phyloP scores from a whole-genome alignment of 2,113 vertebrate genomes.

The Cephalophus harveyi region DNA sequence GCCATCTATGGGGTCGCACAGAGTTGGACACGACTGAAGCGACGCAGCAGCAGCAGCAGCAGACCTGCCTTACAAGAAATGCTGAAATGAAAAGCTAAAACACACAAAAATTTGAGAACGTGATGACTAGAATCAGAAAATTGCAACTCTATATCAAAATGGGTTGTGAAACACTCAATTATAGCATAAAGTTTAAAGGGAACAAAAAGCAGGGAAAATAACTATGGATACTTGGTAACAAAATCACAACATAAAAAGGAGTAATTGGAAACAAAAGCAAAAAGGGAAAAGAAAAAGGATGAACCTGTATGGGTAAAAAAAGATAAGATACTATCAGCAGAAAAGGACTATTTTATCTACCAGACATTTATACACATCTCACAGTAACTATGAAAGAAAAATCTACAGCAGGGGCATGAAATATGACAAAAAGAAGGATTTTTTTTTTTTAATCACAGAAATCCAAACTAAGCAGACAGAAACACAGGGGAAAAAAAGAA shows the following conservation, averaged over 20 bases:
- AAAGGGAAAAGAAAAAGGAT: background rate
- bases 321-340: background rate
- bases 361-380: background rate
- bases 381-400: background rate
- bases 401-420: background rate
- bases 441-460: background rate
- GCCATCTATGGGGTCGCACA: no score
- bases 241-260: background rate
- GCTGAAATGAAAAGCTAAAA: background rate
- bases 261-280: background rate
- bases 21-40: no score
- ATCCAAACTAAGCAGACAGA: background rate
- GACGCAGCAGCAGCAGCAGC: no score
- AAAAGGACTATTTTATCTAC: background rate
- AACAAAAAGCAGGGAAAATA: background rate
- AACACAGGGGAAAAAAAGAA: background rate
- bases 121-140: background rate
- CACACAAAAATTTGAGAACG: background rate
- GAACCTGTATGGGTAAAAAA: background rate
- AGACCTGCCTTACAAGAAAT: background rate
- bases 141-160: background rate
- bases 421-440: background rate
- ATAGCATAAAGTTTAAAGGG: background rate
- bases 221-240: background rate
- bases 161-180: background rate